These are phyloP conservation scores for Diplodus puntazzo DNA, from an alignment of 2,797 vertebrate species.

Conservation along the genomic window DNA sequence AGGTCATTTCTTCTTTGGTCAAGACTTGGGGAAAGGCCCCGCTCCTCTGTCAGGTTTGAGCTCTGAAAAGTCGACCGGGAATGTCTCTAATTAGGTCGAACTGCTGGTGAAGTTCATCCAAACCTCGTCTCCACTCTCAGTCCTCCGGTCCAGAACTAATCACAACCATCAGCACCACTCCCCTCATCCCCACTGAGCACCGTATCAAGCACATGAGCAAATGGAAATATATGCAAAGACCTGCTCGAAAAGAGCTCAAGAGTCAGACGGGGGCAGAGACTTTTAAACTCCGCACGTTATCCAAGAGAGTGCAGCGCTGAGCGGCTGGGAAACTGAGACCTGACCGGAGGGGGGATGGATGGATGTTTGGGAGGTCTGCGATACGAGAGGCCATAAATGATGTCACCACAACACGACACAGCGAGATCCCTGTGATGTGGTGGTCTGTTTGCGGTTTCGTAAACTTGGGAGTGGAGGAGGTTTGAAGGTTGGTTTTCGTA, in stretches of 20 bases:
- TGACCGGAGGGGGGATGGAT: background rate
- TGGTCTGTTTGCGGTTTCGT: constrained; percentile 68
- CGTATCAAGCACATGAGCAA: constrained; percentile 60
- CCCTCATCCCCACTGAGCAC: constrained; percentile 50
- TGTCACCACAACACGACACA: constrained; percentile 64
- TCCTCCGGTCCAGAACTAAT: constrained; percentile 77
- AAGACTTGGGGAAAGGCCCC: constrained; percentile 44
- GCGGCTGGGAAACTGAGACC: constrained; percentile 46
- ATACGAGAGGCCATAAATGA: constrained; percentile 69
- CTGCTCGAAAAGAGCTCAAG: constrained; percentile 23
- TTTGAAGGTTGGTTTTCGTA: constrained; percentile 61
- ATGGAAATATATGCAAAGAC: constrained; percentile 71
- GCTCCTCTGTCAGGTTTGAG: constrained; percentile 57
- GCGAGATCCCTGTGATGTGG: constrained; percentile 72
- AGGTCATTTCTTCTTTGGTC: constrained; percentile 57
- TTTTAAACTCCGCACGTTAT: constrained; percentile 42
- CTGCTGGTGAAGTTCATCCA: constrained; percentile 63
- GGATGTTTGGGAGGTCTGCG: constrained; percentile 58
- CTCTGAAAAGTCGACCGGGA: constrained; percentile 59
- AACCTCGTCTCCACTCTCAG: constrained; percentile 44
- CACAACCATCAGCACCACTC: constrained; percentile 72
- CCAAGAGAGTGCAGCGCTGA: constrained; percentile 37
- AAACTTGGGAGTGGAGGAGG: constrained; percentile 61
- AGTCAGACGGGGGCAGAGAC: constrained; percentile 39
- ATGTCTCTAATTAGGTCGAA: constrained; percentile 69